Conservation (phyloP, 2,113 vertebrate genomes). For the Semnornis frantzii region DNA sequence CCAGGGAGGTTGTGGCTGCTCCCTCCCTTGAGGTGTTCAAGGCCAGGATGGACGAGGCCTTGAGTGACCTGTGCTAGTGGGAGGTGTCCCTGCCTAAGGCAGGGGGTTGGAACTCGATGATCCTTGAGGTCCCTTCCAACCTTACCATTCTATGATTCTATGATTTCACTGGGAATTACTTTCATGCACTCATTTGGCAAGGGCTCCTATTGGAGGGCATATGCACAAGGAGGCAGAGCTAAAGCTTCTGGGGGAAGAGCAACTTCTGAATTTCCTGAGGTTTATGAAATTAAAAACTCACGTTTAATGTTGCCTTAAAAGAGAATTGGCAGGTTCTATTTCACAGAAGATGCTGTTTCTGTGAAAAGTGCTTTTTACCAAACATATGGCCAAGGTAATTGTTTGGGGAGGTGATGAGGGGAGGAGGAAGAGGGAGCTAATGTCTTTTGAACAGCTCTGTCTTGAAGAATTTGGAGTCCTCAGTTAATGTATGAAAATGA, state of each 20-base stretch:
- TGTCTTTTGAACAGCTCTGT: slow-evolving; percentile 12
- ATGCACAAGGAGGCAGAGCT: not conserved
- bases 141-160: too few species aligned
- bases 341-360: slow-evolving; percentile 1
- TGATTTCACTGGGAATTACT: not conserved
- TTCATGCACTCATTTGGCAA: rapidly evolving
- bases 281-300: slow-evolving; percentile 62
- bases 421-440: not conserved
- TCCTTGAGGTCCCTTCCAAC: too few species aligned
- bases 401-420: not conserved
- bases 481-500: not conserved
- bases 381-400: slow-evolving; percentile 52
- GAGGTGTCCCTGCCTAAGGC: too few species aligned
- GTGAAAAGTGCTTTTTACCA: slow-evolving; percentile 34
- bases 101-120: too few species aligned
- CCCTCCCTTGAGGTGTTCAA: too few species aligned
- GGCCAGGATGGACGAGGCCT: too few species aligned
- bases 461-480: not conserved
- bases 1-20: too few species aligned
- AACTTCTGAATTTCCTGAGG: slow-evolving; percentile 23
- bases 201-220: not conserved
- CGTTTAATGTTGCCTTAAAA: not conserved
- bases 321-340: slow-evolving; percentile 57
- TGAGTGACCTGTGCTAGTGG: too few species aligned
- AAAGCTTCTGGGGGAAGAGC: slow-evolving; percentile 45